Conservation (phyloP, 1,140 invertebrate genomes). For the Aphaenogaster floridana region DNA sequence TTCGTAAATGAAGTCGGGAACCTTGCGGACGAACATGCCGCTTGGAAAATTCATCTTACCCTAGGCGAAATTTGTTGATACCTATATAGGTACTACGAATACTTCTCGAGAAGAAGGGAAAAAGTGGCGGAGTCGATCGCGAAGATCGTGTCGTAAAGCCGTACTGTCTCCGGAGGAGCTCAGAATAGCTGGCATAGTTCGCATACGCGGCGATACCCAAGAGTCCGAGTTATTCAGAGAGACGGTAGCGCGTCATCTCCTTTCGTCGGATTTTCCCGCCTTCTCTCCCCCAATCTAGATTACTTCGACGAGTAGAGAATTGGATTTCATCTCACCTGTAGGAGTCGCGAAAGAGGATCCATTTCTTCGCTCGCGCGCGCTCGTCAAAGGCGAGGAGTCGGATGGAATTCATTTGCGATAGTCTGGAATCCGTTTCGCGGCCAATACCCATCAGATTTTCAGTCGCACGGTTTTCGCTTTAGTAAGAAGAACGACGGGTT, state of each 20-base stretch:
- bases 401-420: constrained; percentile 40
- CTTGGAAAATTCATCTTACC: constrained; percentile 21
- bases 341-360: constrained; percentile 15
- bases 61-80: not conserved
- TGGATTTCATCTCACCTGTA: constrained; percentile 40
- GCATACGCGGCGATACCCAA: constrained; percentile 36
- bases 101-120: not conserved
- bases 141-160: constrained; percentile 7
- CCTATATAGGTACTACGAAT: not conserved
- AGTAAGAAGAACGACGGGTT: not conserved
- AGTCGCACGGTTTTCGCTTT: not conserved
- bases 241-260: not conserved
- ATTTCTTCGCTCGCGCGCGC: constrained; percentile 16
- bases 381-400: constrained; percentile 42
- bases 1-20: not conserved
- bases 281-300: constrained; percentile 18
- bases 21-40: not conserved
- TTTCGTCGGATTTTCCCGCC: not conserved
- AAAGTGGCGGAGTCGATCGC: not conserved
- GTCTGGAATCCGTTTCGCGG: constrained; percentile 16
- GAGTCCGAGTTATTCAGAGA: constrained; percentile 45
- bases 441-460: constrained; percentile 16
- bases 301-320: constrained; percentile 42
- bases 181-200: constrained; percentile 41
- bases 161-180: not conserved